Conservation (phyloP, 1,140 invertebrate species). For the Pentalonia nigronervosa region DNA sequence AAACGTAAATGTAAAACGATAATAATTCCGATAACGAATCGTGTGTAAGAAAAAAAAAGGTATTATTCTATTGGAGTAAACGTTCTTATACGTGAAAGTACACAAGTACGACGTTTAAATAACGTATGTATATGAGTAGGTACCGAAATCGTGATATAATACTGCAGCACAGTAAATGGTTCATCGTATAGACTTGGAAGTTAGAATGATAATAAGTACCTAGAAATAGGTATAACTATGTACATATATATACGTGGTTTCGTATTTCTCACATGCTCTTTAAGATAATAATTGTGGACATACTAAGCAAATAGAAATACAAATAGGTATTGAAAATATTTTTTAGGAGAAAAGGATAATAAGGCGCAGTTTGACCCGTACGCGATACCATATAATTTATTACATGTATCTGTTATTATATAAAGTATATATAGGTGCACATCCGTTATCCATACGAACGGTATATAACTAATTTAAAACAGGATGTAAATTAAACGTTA, state of each 20-base stretch:
- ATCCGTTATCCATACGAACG: neutral
- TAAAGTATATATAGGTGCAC: neutral
- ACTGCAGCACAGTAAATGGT: neutral
- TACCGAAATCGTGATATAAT: neutral
- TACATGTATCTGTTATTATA: neutral
- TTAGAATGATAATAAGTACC: neutral
- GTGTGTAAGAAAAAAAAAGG: neutral
- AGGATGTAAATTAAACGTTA: slow-evolving; percentile 13
- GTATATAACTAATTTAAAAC: slow-evolving; percentile 13
- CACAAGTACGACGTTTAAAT: neutral
- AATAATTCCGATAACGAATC: neutral
- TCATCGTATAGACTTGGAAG: neutral
- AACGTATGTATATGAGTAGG: neutral
- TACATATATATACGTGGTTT: neutral
- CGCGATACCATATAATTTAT: neutral
- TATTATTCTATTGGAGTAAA: neutral
- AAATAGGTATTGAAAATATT: neutral
- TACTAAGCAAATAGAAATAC: neutral
- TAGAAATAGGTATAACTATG: neutral
- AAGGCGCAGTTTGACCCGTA: neutral
- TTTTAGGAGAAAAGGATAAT: neutral
- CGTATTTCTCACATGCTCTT: neutral
- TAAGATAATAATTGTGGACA: neutral
- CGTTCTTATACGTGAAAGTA: neutral
- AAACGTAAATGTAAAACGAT: neutral